Percentiles rank a stretch among this genome's conserved stretches.
These are phyloP conservation scores for Drosophila malerkotliana DNA, from an alignment of 1,140 invertebrate species.

Conservation along the genomic window DNA sequence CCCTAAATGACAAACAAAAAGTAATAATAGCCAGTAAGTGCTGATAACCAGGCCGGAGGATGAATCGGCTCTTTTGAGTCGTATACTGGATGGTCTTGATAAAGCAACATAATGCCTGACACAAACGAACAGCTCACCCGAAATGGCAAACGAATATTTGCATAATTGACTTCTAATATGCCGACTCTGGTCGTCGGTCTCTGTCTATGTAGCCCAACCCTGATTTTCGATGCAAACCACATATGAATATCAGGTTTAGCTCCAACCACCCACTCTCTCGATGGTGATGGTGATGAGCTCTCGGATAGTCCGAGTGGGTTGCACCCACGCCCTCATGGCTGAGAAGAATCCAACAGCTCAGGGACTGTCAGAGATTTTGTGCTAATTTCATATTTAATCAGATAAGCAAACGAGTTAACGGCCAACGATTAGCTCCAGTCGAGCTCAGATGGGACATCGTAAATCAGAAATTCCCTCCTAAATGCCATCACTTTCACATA, in stretches of 20 bases:
- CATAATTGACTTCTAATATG: conserved; percentile 21
- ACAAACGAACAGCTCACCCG: not conserved
- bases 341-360: not conserved
- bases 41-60: conserved; percentile 16
- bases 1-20: not conserved
- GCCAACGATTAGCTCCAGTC: conserved; percentile 2
- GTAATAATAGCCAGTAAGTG: not conserved
- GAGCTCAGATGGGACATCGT: not conserved
- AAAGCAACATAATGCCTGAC: not conserved
- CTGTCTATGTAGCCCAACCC: conserved; percentile 12
- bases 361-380: not conserved
- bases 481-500: conserved; percentile 57
- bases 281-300: conserved; percentile 16
- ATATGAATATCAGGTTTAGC: conserved; percentile 37
- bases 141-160: conserved; percentile 37
- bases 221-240: conserved; percentile 33
- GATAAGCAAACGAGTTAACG: conserved; percentile 6
- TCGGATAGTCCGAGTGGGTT: not conserved
- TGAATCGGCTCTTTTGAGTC: not conserved
- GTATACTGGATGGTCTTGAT: conserved; percentile 36
- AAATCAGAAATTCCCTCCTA: conserved; percentile 23
- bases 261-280: conserved; percentile 21
- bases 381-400: conserved; percentile 20
- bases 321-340: conserved; percentile 17
- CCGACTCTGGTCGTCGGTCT: conserved; percentile 6